Evolutionary conservation across 2,113 vertebrate genomes (phyloP).

Genomic region (Prunella fulvescens): DNA sequence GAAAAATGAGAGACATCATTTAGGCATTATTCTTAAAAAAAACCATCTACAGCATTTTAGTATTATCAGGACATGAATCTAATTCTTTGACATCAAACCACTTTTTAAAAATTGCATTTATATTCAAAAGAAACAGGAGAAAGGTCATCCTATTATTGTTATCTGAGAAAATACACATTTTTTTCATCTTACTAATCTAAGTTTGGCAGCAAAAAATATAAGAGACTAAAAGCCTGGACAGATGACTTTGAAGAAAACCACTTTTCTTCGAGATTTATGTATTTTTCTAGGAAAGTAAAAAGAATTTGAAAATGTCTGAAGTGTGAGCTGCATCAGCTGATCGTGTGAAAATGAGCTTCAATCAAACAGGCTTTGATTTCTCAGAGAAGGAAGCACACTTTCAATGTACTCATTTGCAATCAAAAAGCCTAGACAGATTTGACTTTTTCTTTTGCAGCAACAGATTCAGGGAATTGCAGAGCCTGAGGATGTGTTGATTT

Average conservation of each 20-base stretch:
- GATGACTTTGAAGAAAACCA: background rate
- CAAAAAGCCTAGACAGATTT: constrained; percentile 3
- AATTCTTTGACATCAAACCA: background rate
- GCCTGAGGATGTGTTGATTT: background rate
- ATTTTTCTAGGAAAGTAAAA: background rate
- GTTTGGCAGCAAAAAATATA: background rate
- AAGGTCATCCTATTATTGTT: background rate
- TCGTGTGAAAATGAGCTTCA: constrained; percentile 45
- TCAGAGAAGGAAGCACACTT: background rate
- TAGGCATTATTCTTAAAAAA: background rate
- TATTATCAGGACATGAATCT: background rate
- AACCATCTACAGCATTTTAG: background rate
- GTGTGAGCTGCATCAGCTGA: constrained; percentile 19
- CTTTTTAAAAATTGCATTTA: background rate
- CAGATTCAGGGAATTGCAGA: background rate
- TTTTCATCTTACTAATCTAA: background rate
- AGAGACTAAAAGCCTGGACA: background rate
- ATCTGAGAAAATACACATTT: background rate
- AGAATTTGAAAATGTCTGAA: background rate
- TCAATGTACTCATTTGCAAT: constrained; percentile 16
- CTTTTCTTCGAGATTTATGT: background rate
- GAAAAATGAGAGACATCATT: background rate
- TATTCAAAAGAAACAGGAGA: background rate
- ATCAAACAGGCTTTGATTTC: constrained; percentile 34
- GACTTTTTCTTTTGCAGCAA: background rate